Percentiles rank a stretch among this genome's conserved stretches.
These are phyloP conservation scores for Aegotheles bennettii DNA, from an alignment of 2,113 vertebrate genomes.

Conservation along the genomic window DNA sequence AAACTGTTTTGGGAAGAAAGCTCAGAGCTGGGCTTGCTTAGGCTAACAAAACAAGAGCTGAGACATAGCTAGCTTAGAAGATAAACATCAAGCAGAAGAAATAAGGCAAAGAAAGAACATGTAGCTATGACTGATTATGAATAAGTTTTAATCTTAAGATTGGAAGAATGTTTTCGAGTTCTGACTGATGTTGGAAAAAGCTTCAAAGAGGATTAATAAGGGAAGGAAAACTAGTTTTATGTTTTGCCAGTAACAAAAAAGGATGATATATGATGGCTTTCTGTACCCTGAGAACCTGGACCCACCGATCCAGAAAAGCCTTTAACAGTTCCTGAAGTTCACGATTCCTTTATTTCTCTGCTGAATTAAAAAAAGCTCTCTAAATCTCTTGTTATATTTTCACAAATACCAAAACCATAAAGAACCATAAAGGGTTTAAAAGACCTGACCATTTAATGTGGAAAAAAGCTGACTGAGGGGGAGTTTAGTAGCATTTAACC, in stretches of 20 bases:
- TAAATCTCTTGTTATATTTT: background rate
- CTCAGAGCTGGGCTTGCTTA: background rate
- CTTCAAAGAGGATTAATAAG: background rate
- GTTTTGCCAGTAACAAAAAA: background rate
- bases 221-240: background rate
- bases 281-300: background rate
- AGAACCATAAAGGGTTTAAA: background rate
- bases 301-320: background rate
- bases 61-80: background rate
- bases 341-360: background rate
- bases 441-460: background rate
- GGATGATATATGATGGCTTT: background rate
- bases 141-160: background rate
- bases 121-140: background rate
- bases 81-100: background rate
- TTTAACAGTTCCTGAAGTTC: background rate
- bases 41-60: background rate
- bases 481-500: background rate
- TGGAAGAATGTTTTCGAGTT: background rate
- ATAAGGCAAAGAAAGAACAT: background rate
- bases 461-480: background rate
- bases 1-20: background rate
- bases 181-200: background rate
- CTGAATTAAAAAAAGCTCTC: background rate
- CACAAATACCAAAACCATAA: background rate